A percentile compares a stretch with the other conserved stretches of the same genome.
Evolutionary conservation across 1,140 invertebrate genomes (phyloP).

Genomic region (Octopus sinensis): DNA sequence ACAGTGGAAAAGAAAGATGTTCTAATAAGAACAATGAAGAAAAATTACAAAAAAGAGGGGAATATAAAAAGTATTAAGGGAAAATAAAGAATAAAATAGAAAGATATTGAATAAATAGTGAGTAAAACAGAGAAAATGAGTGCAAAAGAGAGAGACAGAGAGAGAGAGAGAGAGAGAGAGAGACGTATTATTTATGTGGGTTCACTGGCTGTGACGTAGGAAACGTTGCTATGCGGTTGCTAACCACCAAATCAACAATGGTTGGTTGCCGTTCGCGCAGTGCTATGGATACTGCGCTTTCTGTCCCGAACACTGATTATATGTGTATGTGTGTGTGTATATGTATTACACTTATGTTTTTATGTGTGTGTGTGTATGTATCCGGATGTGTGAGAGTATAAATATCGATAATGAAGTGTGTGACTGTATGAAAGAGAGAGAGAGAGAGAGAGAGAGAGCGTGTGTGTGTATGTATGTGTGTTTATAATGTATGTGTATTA

Average conservation of each 20-base stretch:
- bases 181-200: slow-evolving; percentile 7
- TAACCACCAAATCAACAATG: slow-evolving; percentile 10
- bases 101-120: not conserved
- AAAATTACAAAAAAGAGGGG: not conserved
- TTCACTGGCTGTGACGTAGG: slow-evolving; percentile 6
- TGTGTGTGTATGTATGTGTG: not conserved
- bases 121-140: not conserved
- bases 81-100: not conserved
- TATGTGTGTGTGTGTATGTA: not conserved
- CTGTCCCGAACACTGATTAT: not conserved
- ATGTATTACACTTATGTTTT: not conserved
- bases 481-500: too few species aligned
- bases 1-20: not conserved
- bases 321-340: not conserved
- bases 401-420: not conserved
- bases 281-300: slow-evolving; percentile 9
- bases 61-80: not conserved
- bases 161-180: not conserved
- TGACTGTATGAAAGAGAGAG: not conserved
- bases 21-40: not conserved
- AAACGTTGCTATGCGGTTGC: slow-evolving; percentile 8
- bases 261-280: slow-evolving; percentile 4
- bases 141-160: not conserved
- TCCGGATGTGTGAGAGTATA: not conserved
- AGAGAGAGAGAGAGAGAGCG: not conserved